Evolutionary conservation across 2,888 invertebrate species (phyloP).

Genomic region (Apamea sordens): DNA sequence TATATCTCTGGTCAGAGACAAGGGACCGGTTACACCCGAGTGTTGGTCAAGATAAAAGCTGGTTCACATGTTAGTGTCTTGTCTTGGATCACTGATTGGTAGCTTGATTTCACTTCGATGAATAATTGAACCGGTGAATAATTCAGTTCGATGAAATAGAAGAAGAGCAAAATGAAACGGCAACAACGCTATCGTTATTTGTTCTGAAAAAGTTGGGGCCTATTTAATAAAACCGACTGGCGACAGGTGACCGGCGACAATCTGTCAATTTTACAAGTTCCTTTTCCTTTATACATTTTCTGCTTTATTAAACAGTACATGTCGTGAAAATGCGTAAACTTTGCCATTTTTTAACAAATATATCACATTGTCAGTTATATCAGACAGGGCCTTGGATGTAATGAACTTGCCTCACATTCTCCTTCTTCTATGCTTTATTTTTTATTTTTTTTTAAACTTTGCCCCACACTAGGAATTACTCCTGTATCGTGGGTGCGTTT

Average conservation of each 20-base stretch:
- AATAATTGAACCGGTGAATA: neutral
- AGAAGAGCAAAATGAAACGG: neutral
- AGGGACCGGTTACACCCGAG: slow-evolving; percentile 39
- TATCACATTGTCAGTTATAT: no score
- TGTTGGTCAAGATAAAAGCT: slow-evolving; percentile 29
- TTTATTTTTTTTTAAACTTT: no score
- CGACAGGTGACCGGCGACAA: neutral
- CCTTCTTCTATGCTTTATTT: neutral
- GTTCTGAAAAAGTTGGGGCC: neutral
- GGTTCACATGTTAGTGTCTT: slow-evolving; percentile 10
- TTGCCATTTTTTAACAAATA: neutral
- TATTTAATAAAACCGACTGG: no score
- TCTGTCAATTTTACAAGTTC: neutral
- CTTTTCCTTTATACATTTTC: neutral
- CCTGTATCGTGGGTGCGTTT: no score
- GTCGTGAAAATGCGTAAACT: neutral
- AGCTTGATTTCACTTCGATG: slow-evolving; percentile 12
- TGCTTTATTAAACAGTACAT: neutral
- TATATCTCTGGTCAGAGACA: slow-evolving; percentile 50
- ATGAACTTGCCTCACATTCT: neutral
- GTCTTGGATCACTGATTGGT: neutral
- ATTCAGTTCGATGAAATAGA: neutral
- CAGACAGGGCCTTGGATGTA: neutral
- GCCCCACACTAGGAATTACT: no score
- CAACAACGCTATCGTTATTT: neutral